Evolutionary conservation across 2,113 vertebrate species (phyloP), one percentile per base, ranked within the genome.

Genomic region (Pelvicachromis taeniatus): DNA sequence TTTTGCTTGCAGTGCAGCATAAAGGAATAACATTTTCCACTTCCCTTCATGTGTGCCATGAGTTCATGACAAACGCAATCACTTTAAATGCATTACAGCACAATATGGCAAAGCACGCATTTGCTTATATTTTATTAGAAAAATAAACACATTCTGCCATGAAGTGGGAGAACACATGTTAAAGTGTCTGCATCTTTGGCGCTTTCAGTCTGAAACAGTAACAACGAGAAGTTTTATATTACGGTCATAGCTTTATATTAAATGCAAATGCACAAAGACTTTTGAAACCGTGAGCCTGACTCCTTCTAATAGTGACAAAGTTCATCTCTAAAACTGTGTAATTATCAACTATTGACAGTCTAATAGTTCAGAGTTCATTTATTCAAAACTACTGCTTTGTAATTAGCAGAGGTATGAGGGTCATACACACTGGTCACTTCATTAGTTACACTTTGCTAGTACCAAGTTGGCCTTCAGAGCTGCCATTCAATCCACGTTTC

Each of bases 181-280:
- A 17, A 7, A 70, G 21, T 7, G 38, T 42, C 38, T 45, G 21
- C 35, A 23, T 45, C 7, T 45, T 17, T 70, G 38, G 40, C 0
- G 1, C 21, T 70, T 10, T 70, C 8, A 0, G 21, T 11, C 40
- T 45, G 40, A 70, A 70, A 16, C 0, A 10, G 13, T 14, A 68
- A 5, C 11, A 2, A 68, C 1, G 13, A 70, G 21, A 26, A 45
- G 21, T 23, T 68, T 42, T 12, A 0, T 42, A 16, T 26, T 70
- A 16, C 14, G 26, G 26, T 17, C 9, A 70, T 45, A 45, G 40
- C 23, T 70, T 14, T 17, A 45, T 45, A 26, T 7, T 48, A 14
- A 68, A 42, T 9, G 21, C 38, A 23, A 12, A 42, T 23, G 35
- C 12, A 68, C 63, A 42, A 23, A 68, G 63, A 10, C 21, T 11